A percentile compares a stretch with the other conserved stretches of the same genome.
These are phyloP conservation scores for Drosophila parthenogenetica DNA, from an alignment of 2,888 invertebrate genomes.

Conservation along the genomic window DNA sequence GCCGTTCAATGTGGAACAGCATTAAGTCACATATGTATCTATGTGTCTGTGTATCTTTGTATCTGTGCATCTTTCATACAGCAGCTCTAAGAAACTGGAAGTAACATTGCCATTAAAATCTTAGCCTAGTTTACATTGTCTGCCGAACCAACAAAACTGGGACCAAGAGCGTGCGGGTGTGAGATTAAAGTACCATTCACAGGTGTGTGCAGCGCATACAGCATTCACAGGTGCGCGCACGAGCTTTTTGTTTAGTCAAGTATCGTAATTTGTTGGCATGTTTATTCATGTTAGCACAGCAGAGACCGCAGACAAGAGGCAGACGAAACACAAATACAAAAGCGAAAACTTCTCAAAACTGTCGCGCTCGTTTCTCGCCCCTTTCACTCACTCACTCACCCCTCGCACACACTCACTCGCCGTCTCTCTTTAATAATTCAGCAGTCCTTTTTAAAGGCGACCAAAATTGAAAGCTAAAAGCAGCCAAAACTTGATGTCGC, in stretches of 20 bases:
- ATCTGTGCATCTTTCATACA: background rate
- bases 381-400: background rate
- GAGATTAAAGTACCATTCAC: slow-evolving; percentile 29
- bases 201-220: slow-evolving; percentile 50
- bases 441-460: slow-evolving; percentile 37
- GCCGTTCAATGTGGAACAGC: slow-evolving; percentile 44
- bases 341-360: slow-evolving; percentile 12
- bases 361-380: background rate
- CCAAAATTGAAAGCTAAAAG: slow-evolving; percentile 69
- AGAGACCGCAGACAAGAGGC: slow-evolving; percentile 51
- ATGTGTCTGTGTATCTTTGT: slow-evolving; percentile 4
- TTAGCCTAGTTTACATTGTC: slow-evolving; percentile 69
- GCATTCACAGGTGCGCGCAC: slow-evolving; percentile 55
- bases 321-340: slow-evolving; percentile 40
- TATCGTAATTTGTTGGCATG: slow-evolving; percentile 70
- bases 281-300: slow-evolving; percentile 60
- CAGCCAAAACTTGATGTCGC: slow-evolving; percentile 45
- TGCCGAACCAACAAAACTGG: slow-evolving; percentile 3
- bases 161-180: background rate
- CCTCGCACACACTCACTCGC: background rate
- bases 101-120: slow-evolving; percentile 58
- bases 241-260: slow-evolving; percentile 54
- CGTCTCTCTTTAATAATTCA: slow-evolving; percentile 67
- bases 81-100: slow-evolving; percentile 7
- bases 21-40: slow-evolving; percentile 28